Evolutionary conservation across 2,113 vertebrate genomes (phyloP).

Genomic region (Tonatia bakeri): DNA sequence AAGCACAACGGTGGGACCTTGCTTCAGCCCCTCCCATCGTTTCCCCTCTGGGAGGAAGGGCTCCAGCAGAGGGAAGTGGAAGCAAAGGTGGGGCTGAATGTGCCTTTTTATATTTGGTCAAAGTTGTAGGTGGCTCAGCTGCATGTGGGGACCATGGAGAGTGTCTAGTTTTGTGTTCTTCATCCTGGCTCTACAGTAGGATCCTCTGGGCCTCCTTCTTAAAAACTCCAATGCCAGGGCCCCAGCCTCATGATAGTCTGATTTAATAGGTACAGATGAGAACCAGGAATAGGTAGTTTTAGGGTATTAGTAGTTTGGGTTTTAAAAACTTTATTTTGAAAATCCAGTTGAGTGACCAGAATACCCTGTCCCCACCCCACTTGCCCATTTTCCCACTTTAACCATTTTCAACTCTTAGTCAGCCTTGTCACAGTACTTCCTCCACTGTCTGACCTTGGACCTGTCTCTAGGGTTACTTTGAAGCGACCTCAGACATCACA

Average conservation of each 20-base stretch:
- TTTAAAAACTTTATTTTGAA: background rate
- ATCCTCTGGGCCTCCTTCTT: background rate
- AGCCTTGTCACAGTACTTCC: background rate
- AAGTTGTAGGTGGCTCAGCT: background rate
- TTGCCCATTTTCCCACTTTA: background rate
- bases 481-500: background rate
- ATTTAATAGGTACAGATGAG: background rate
- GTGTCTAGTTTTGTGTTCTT: background rate
- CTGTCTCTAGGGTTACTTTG: background rate
- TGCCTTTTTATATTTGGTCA: background rate
- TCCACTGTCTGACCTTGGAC: fast-evolving
- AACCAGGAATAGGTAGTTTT: background rate
- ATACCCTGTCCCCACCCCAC: background rate
- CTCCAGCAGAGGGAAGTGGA: background rate
- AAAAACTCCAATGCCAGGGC: background rate
- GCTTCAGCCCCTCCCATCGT: background rate
- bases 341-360: background rate
- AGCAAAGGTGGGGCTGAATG: background rate
- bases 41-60: background rate
- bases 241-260: background rate
- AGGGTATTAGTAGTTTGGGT: background rate
- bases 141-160: background rate
- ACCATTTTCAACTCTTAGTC: background rate
- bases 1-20: background rate
- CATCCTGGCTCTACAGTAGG: background rate